Evolutionary conservation across 2,113 vertebrate species (phyloP).

Genomic region (Athene cunicularia): DNA sequence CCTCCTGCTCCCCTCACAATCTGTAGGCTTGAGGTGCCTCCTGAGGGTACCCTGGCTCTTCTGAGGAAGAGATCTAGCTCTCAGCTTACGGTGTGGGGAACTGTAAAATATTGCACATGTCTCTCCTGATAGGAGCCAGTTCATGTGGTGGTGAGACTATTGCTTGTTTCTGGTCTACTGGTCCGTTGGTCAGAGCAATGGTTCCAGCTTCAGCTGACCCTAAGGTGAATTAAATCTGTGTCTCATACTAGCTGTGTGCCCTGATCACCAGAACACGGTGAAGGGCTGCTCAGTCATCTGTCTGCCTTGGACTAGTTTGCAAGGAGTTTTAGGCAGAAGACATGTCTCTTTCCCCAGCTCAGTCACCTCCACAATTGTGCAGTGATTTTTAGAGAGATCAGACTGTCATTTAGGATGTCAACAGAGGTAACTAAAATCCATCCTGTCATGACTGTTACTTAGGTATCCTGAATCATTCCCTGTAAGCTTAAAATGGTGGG

Average conservation of each 20-base stretch:
- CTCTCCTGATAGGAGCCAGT: neutral
- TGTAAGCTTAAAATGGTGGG: neutral
- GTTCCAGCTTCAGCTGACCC: neutral
- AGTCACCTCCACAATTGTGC: neutral
- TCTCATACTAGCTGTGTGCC: neutral
- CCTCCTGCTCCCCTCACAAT: neutral
- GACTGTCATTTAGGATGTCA: neutral
- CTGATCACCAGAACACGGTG: neutral
- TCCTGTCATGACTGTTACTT: neutral
- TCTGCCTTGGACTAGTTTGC: neutral
- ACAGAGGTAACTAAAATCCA: neutral
- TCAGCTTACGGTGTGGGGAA: neutral
- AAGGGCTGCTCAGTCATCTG: neutral
- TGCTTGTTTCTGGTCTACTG: neutral
- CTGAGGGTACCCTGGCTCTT: neutral
- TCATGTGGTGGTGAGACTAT: neutral
- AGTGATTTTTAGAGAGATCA: neutral
- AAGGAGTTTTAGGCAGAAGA: neutral
- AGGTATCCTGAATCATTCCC: neutral
- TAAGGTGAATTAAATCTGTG: neutral
- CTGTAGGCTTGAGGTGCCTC: accelerated
- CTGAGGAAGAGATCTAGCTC: neutral
- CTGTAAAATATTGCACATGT: accelerated
- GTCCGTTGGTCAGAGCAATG: neutral
- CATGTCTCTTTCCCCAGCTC: neutral